Evolutionary conservation across 1,140 invertebrate species (phyloP), one percentile per base, ranked within the genome.

Genomic region (Pseudomyrmex flavicornis): DNA sequence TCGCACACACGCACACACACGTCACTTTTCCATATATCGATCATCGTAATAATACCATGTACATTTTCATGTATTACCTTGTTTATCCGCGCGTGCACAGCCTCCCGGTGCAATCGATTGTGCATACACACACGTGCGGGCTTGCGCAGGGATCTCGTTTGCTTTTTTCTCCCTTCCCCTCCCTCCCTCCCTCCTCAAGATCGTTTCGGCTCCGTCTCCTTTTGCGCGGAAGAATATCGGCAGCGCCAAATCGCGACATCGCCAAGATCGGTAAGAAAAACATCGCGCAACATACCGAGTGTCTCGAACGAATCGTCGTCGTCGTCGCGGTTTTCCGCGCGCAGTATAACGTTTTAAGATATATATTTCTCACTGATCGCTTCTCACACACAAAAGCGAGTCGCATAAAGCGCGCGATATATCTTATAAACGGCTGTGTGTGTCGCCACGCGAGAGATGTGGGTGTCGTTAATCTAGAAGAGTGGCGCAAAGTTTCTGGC

Each of bases 241-340:
- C 35, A 35, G 35, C 61, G 52, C 15, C 65, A 84, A 56, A 13
- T 72, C 17, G 15, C 66, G 17, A 7, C 59, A 83, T 70, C 66
- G 59, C 20, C 46, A 17, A 17, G 52, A 62, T 73, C 63, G 72
- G 26, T 10, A 12, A 17, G 54, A 10, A 61, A 65, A 58, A 65
- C 22, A 59, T 35, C 35, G 35, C 35, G 4, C 35, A 1, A 35
- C 35, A 35, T 35, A 35, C 7, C 35, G 5, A 7, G 35, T 35
- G 4, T 63, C 70, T 70, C 50, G 63, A 65, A 44, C 15, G 50
- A 54, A 62, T 83, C 56, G 46, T 50, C 56, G 84, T 35, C 35
- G 35, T 88, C 76, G 54, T 87, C 82, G 66, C 61, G 73, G 50
- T 79, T 88, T 87, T 84, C 61, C 82, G 56, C 73, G 26, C 69